Percentiles rank a stretch among this genome's conserved stretches.
These are phyloP conservation scores for Dendrolimus houi DNA, from an alignment of 2,888 invertebrate genomes.

Conservation along the genomic window DNA sequence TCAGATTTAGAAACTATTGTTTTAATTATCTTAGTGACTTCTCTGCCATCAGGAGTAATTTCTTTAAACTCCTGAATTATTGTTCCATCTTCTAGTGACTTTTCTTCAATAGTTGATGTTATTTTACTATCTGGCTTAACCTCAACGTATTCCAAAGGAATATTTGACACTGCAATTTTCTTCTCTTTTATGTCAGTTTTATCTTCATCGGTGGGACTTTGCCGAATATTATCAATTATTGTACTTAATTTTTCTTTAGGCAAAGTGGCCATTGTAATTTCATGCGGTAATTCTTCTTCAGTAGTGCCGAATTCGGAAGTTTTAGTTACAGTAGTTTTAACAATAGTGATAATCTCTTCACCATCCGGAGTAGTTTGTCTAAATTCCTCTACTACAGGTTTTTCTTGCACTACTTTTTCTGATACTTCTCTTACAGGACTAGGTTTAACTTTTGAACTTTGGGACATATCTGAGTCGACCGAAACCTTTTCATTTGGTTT, in stretches of 20 bases:
- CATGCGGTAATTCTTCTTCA: slow-evolving; percentile 9
- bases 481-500: not conserved
- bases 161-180: not conserved
- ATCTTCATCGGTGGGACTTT: not conserved
- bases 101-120: slow-evolving; percentile 4
- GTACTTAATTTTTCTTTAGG: slow-evolving; percentile 6
- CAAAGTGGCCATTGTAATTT: not conserved
- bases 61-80: slow-evolving; percentile 23
- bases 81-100: slow-evolving; percentile 12
- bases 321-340: slow-evolving; percentile 36
- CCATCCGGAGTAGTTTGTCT: slow-evolving; percentile 26
- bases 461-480: not conserved
- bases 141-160: not conserved
- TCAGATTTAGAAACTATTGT: slow-evolving; percentile 34
- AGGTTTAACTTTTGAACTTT: not conserved
- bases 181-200: not conserved
- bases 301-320: slow-evolving; percentile 28
- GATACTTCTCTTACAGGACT: slow-evolving; percentile 14
- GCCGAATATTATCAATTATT: slow-evolving; percentile 2
- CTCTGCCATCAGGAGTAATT: slow-evolving; percentile 28
- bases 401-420: slow-evolving; percentile 22
- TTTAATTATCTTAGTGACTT: slow-evolving; percentile 38
- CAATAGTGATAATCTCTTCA: slow-evolving; percentile 33
- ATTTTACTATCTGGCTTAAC: slow-evolving; percentile 2
- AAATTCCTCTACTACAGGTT: slow-evolving; percentile 32